Conservation (phyloP, 2,113 vertebrate species). For the Alaudala cheleensis region DNA sequence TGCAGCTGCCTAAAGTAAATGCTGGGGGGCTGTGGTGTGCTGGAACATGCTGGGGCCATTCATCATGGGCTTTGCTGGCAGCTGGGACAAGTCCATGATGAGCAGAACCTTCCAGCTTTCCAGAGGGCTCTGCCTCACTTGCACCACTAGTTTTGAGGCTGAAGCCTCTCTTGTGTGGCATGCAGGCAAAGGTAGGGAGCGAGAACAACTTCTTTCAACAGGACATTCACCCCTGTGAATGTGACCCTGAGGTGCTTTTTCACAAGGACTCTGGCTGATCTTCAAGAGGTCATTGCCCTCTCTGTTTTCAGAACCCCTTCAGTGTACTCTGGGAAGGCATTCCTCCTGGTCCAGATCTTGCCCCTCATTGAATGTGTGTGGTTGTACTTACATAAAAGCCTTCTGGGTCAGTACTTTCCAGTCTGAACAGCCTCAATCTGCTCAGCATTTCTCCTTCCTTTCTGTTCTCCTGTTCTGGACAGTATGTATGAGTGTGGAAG, state of each 20-base stretch:
- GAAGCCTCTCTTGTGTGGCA: not conserved
- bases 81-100: not conserved
- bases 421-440: not conserved
- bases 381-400: not conserved
- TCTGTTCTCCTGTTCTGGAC: not conserved
- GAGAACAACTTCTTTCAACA: not conserved
- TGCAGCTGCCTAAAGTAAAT: constrained; percentile 1
- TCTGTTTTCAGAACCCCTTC: not conserved
- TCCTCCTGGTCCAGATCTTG: not conserved
- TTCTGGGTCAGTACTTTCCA: not conserved
- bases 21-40: not conserved
- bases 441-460: not conserved
- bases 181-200: not conserved
- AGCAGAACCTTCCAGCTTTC: not conserved
- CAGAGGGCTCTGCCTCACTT: not conserved
- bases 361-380: not conserved
- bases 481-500: not conserved
- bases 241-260: not conserved
- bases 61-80: not conserved
- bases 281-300: not conserved
- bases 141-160: not conserved
- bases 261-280: not conserved
- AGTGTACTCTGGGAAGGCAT: not conserved
- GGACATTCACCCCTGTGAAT: not conserved
- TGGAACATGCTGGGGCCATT: not conserved